A percentile compares a stretch with the other conserved stretches of the same genome.
Evolutionary conservation across 1,140 invertebrate species (phyloP).

Genomic region (Aphaenogaster ashmeadi): DNA sequence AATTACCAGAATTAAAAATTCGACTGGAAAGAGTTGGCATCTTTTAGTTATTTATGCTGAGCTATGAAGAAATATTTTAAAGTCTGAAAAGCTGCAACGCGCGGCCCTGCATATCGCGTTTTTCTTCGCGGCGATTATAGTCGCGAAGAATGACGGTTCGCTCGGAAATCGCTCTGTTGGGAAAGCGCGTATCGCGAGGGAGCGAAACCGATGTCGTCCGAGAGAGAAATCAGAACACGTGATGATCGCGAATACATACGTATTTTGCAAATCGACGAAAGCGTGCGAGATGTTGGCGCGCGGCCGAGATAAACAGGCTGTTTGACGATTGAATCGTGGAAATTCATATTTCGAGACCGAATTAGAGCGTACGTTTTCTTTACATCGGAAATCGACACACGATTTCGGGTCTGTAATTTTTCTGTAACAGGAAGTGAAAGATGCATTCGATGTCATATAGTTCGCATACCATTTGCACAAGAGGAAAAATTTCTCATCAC

Average conservation of each 20-base stretch:
- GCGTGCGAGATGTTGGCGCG: constrained; percentile 42
- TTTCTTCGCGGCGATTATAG: constrained; percentile 11
- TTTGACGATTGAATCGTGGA: constrained; percentile 25
- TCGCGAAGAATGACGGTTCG: constrained; percentile 2
- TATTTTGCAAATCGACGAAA: constrained; percentile 47
- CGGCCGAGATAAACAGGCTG: constrained; percentile 54
- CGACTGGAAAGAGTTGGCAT: neutral
- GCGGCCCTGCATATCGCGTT: neutral
- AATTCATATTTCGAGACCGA: constrained; percentile 43
- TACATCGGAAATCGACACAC: neutral
- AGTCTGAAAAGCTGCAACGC: neutral
- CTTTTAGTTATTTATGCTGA: neutral
- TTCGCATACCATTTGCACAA: neutral
- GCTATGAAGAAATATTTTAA: neutral
- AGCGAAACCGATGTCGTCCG: constrained; percentile 47
- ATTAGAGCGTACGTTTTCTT: constrained; percentile 26
- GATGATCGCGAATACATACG: constrained; percentile 18
- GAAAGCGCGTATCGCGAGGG: constrained; percentile 34
- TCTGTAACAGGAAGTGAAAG: neutral
- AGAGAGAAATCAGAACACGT: constrained; percentile 47
- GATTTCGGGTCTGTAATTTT: neutral
- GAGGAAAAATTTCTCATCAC: neutral
- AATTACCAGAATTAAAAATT: neutral
- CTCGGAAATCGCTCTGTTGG: constrained; percentile 40
- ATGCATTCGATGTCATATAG: neutral